Evolutionary conservation across 2,888 invertebrate species (phyloP).

Genomic region (Andrena minutula): DNA sequence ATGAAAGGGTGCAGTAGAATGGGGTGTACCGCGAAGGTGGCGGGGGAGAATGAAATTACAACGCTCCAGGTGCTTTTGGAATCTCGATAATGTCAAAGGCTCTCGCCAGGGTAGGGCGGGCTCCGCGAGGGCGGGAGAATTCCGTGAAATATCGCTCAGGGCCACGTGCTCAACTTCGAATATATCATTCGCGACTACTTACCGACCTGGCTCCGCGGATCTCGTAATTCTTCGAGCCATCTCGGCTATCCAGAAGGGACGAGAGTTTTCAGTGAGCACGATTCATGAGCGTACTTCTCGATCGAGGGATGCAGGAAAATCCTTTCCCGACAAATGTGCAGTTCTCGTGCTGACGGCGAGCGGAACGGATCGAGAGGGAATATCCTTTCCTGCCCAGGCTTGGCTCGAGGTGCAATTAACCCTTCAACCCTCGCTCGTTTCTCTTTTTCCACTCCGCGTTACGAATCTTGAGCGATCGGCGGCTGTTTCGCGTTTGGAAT

Average conservation of each 20-base stretch:
- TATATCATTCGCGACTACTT: conserved; percentile 79
- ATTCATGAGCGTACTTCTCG: conserved; percentile 48
- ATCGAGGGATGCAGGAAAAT: conserved; percentile 52
- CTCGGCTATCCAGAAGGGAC: conserved; percentile 45
- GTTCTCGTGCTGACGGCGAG: conserved; percentile 55
- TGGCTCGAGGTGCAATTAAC: conserved; percentile 46
- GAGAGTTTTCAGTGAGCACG: conserved; percentile 52
- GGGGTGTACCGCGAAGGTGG: conserved; percentile 8
- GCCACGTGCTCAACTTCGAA: conserved; percentile 74
- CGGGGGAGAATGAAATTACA: conserved; percentile 67
- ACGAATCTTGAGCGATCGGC: conserved; percentile 34
- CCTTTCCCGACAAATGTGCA: conserved; percentile 58
- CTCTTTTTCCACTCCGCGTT: conserved; percentile 30
- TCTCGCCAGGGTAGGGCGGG: conserved; percentile 37
- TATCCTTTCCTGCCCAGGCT: conserved; percentile 43
- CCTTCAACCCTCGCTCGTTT: conserved; percentile 15
- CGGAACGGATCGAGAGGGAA: conserved; percentile 45
- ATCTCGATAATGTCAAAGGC: conserved; percentile 76
- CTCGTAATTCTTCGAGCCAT: conserved; percentile 66
- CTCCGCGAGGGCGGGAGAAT: conserved; percentile 47
- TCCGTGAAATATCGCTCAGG: conserved; percentile 72
- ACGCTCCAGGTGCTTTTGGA: conserved; percentile 70
- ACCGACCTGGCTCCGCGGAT: conserved; percentile 56
- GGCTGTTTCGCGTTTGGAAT: conserved; percentile 27
- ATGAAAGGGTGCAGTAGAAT: background rate